Conservation (phyloP, 1,140 invertebrate genomes). For the Magallana angulata region DNA sequence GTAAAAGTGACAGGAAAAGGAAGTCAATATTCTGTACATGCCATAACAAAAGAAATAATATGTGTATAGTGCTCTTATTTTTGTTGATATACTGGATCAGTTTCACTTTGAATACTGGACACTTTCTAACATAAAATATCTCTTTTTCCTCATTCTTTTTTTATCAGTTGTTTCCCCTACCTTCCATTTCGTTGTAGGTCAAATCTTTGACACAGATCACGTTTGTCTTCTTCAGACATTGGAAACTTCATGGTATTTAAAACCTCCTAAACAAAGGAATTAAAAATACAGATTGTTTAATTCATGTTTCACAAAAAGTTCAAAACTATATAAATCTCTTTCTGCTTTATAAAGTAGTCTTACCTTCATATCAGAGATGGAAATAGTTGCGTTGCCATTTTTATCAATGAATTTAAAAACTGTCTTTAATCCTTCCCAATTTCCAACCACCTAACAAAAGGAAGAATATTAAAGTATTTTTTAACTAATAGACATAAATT, state of each 20-base stretch:
- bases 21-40: no score
- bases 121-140: no score
- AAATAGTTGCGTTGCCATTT: slow-evolving; percentile 60
- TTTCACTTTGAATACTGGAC: no score
- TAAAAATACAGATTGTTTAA: neutral
- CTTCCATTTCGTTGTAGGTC: slow-evolving; percentile 64
- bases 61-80: no score
- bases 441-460: slow-evolving; percentile 61
- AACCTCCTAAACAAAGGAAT: slow-evolving; percentile 50
- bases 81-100: no score
- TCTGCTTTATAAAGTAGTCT: neutral
- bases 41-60: no score
- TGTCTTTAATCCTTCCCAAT: slow-evolving; percentile 65
- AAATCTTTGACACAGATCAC: slow-evolving; percentile 62
- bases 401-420: slow-evolving; percentile 61
- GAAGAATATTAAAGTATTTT: neutral
- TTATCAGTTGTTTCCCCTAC: slow-evolving; percentile 40
- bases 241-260: slow-evolving; percentile 59
- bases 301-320: neutral
- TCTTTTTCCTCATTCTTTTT: no score
- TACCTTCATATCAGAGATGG: slow-evolving; percentile 62
- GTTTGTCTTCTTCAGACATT: slow-evolving; percentile 57
- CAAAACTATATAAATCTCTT: no score
- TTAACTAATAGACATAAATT: no score
- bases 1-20: neutral